A percentile compares a stretch with the other conserved stretches of the same genome.
Conservation (phyloP, 1,140 invertebrate species). For the Leucophenga varia region DNA sequence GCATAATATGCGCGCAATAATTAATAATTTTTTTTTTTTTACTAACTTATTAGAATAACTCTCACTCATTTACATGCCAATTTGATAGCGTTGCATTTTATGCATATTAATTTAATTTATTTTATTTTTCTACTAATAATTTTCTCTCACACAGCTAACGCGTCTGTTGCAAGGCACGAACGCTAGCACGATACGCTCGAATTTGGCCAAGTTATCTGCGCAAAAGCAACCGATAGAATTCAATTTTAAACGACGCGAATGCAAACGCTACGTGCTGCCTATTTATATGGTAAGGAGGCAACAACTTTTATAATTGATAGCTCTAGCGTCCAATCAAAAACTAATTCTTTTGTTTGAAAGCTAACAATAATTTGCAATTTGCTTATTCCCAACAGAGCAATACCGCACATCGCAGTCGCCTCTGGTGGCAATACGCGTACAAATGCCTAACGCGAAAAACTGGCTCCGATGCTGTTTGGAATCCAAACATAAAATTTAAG, state of each 20-base stretch:
- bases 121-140: conserved; percentile 8
- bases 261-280: conserved; percentile 40
- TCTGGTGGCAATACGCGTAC: conserved; percentile 46
- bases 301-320: conserved; percentile 18
- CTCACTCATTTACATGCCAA: no score
- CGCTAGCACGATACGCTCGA: conserved; percentile 40
- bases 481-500: conserved; percentile 40
- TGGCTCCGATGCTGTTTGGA: conserved; percentile 18
- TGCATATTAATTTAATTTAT: conserved; percentile 23
- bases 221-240: conserved; percentile 40
- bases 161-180: conserved; percentile 32
- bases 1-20: no score
- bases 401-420: conserved; percentile 36
- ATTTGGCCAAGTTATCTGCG: conserved; percentile 44
- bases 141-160: background rate
- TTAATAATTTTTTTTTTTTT: no score
- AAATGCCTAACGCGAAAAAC: conserved; percentile 37
- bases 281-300: conserved; percentile 45
- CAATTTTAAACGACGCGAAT: conserved; percentile 39
- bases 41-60: no score
- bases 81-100: background rate
- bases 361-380: no score
- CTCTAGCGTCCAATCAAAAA: conserved; percentile 7
- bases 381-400: conserved; percentile 27
- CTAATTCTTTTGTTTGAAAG: conserved; percentile 15